Percentiles rank a stretch among this genome's conserved stretches.
Conservation (phyloP, 2,113 vertebrate genomes). For the Pseudolaguvia tuberculata region DNA sequence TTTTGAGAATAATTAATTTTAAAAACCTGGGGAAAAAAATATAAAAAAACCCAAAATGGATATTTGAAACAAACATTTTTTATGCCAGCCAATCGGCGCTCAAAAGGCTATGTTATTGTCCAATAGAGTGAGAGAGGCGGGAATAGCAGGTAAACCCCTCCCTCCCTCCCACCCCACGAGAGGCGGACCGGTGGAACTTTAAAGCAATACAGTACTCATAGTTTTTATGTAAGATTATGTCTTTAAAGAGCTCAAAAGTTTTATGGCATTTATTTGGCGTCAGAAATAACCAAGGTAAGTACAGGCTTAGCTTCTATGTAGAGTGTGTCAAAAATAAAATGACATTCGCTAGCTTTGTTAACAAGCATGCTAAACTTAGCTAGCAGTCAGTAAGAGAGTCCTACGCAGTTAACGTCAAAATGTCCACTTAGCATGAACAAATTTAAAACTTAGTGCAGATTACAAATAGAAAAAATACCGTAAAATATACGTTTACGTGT, state of each 20-base stretch:
- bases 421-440: neutral
- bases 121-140: constrained; percentile 4
- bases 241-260: neutral
- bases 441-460: neutral
- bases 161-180: neutral
- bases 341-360: neutral
- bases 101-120: neutral
- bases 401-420: neutral
- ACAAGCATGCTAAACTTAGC: constrained; percentile 6
- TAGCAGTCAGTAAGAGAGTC: neutral
- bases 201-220: constrained; percentile 30
- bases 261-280: neutral
- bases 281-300: constrained; percentile 29
- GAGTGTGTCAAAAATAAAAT: neutral
- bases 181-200: constrained; percentile 34
- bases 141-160: neutral
- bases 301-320: neutral
- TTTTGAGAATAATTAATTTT: neutral
- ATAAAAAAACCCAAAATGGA: neutral
- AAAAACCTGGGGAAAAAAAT: neutral
- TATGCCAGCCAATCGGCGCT: neutral
- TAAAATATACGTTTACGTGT: neutral
- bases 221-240: neutral
- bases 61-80: neutral
- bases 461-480: no score